Evolutionary conservation across 1,140 invertebrate genomes (phyloP), one percentile per base, ranked within the genome.

Genomic region (Pseudomyrmex flavicornis): DNA sequence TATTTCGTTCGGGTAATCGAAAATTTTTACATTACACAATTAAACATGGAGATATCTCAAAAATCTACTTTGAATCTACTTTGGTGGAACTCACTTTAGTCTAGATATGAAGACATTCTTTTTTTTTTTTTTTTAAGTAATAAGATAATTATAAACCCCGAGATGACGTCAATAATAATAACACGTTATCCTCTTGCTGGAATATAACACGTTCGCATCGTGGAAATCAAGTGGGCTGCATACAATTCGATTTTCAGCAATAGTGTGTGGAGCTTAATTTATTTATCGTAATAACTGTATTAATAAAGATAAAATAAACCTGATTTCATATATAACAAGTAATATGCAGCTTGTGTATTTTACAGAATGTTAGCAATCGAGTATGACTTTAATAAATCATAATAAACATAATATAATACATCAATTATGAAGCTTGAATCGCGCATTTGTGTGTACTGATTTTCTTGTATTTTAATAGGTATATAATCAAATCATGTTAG

Each of bases 171-270:
- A 35, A 35, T 35, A 35, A 79, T 89, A 92, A 90, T 92, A 91
- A 92, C 90, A 92, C 90, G 91, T 90, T 92, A 93, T 90, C 89
- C 75, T 84, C 85, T 90, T 86, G 66, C 66, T 85, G 83, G 84
- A 91, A 88, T 88, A 84, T 92, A 91, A 90, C 87, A 91, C 85
- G 90, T 90, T 62, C 70, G 54, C 88, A 90, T 90, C 69, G 73
- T 7, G 56, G 77, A 85, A 80, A 87, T 58, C 20, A 50, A 22
- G 48, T 74, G 50, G 46, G 52, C 63, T 77, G 79, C 65, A 83
- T 73, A 85, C 50, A 85, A 74, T 20, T 88, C 46, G 59, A 79
- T 8, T 61, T 58, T 50, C 66, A 77, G 61, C 54, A 85, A 82
- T 54, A 66, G 58, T 82, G 74, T 74, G 35, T 35, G 0, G 35